phyloP scores from a whole-genome alignment of 2,113 vertebrate genomes.

The Mus spicilegus region DNA sequence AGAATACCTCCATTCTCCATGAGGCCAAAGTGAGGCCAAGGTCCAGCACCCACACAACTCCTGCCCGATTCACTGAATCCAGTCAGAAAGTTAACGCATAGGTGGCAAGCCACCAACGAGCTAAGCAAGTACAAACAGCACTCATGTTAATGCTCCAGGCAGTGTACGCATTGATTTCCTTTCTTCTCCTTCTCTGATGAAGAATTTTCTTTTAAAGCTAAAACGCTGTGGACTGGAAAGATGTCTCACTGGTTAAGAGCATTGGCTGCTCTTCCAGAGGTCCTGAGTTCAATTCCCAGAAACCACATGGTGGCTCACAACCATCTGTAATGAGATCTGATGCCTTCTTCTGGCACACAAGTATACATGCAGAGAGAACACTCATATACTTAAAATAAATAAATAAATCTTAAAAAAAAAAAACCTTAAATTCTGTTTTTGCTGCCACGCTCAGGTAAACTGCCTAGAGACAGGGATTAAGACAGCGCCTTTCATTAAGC shows the following conservation, averaged over 20 bases:
- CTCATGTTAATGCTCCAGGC: background rate
- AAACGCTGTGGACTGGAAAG: background rate
- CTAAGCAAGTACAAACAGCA: background rate
- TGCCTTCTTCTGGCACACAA: no score
- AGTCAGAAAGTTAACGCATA: background rate
- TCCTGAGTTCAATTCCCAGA: no score
- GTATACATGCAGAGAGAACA: no score
- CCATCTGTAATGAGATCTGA: no score
- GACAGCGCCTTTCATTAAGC: background rate
- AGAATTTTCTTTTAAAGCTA: background rate
- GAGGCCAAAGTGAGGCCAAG: background rate
- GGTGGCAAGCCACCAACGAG: accelerated
- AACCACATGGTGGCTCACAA: no score
- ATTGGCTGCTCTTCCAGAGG: no score
- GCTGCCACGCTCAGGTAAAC: background rate
- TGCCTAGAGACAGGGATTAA: background rate
- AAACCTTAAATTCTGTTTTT: background rate
- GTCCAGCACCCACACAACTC: background rate
- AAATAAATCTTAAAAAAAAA: no score
- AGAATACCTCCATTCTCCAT: background rate
- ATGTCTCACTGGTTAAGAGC: no score
- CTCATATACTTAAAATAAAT: no score
- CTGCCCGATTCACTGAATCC: background rate
- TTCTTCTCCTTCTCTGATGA: background rate
- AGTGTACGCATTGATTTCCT: background rate